Percentiles rank a stretch among this genome's conserved stretches.
Conservation (phyloP, 2,888 invertebrate genomes). For the Netelia inedita region DNA sequence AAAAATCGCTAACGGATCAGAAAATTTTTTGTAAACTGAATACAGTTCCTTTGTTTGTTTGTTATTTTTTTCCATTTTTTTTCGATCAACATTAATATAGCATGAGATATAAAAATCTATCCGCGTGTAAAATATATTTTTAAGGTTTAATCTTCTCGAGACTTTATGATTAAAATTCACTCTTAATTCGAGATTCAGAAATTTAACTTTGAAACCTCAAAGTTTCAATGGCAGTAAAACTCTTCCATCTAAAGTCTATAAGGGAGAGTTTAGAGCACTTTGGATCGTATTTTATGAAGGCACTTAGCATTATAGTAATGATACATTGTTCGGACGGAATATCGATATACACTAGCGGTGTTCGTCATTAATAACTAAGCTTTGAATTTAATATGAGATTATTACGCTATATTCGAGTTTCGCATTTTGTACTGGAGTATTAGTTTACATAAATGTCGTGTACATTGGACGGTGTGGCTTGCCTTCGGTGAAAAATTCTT, state of each 20-base stretch:
- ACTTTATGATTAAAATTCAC: too few relatives aligned
- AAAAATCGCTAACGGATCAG: too few relatives aligned
- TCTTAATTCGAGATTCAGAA: not conserved
- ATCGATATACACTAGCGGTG: constrained; percentile 58
- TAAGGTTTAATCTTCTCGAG: too few relatives aligned
- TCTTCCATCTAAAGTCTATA: not conserved
- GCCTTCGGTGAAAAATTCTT: not conserved
- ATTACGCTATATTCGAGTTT: constrained; percentile 45
- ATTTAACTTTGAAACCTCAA: not conserved
- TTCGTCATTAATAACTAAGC: constrained; percentile 54
- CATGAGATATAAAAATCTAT: too few relatives aligned
- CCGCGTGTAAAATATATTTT: too few relatives aligned
- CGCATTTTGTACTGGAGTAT: constrained; percentile 49
- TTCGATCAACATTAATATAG: too few relatives aligned
- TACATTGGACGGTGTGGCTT: not conserved
- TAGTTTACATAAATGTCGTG: constrained; percentile 22
- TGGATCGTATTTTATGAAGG: constrained; percentile 59
- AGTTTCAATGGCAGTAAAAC: constrained; percentile 11
- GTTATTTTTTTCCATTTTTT: too few relatives aligned
- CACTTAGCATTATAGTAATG: constrained; percentile 60
- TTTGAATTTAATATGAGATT: constrained; percentile 32
- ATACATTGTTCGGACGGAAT: constrained; percentile 60
- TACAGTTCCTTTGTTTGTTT: too few relatives aligned
- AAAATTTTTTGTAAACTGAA: too few relatives aligned
- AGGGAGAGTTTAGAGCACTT: constrained; percentile 31